Conservation (phyloP, 1,140 invertebrate species). For the Brachionus plicatilis region DNA sequence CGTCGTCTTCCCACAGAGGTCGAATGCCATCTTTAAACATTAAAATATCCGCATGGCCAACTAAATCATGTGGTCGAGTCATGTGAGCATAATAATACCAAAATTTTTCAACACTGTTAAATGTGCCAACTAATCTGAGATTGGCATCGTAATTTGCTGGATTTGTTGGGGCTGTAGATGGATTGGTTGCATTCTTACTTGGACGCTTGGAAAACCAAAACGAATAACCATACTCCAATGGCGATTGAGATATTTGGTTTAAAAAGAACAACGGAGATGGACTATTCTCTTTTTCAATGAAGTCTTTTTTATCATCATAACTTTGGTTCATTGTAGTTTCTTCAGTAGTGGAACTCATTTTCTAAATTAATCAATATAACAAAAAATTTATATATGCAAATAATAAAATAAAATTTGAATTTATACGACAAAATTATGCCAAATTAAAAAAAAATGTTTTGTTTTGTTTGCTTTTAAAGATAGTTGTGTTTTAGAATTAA, state of each 20-base stretch:
- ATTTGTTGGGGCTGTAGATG: not conserved
- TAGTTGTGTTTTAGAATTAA: not conserved
- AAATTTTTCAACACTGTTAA: slow-evolving; percentile 41
- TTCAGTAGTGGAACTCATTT: not conserved
- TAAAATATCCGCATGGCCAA: slow-evolving; percentile 86
- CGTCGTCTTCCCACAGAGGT: slow-evolving; percentile 96
- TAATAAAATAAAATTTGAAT: not conserved
- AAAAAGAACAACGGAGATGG: not conserved
- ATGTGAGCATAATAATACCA: slow-evolving; percentile 38
- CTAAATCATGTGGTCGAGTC: slow-evolving; percentile 61
- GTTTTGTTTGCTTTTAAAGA: not conserved
- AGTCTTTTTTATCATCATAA: not conserved
- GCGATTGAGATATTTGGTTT: not conserved
- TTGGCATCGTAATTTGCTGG: slow-evolving; percentile 35
- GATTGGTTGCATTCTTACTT: not conserved
- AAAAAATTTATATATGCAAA: not conserved
- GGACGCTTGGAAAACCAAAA: slow-evolving; percentile 39
- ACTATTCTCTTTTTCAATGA: not conserved
- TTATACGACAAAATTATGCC: not conserved
- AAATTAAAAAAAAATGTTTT: not conserved
- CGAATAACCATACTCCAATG: slow-evolving; percentile 30
- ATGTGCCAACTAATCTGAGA: slow-evolving; percentile 39
- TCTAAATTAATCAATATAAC: not conserved
- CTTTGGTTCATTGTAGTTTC: not conserved
- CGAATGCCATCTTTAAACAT: slow-evolving; percentile 96